Evolutionary conservation across 2,797 vertebrate genomes (phyloP), one percentile per base, ranked within the genome.

Genomic region (Sebastes oblongus): DNA sequence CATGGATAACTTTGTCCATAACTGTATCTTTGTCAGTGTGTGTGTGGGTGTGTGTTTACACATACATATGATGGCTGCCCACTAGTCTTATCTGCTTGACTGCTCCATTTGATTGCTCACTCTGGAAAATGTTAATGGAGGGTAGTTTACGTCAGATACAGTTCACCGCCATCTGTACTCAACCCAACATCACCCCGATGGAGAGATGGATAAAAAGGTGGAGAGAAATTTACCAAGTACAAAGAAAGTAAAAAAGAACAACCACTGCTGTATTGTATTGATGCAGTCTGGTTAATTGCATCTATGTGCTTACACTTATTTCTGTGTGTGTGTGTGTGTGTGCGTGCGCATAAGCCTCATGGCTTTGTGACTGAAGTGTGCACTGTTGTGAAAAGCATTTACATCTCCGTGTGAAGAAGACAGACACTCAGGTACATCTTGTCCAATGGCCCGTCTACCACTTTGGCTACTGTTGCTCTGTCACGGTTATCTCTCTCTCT

Each of bases 121-220:
- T 87, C 60, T 83, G 73, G 80, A 71, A 93, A 93, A 92, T 91
- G 88, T 91, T 92, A 92, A 86, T 91, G 80, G 61, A 66, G 82
- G 85, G 77, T 85, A 87, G 84, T 91, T 91, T 89, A 86, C 39
- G n/a, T 80, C 80, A 80, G 73, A 80, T 77, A 78, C 77, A 86
- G 67, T 85, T 75, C 80, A 75, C 66, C 78, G 58, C 77, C 58
- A 70, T 83, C 39, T 82, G 73, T 72, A 78, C 39, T 77, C 34
- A 8, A 50, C 61, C 84, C 69, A 27, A 27, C 62, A 30, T 46
- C 67, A 60, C 36, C 56, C 61, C 1, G 10, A 13, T 50, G 34
- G 60, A 75, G 54, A 78, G 34, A 73, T 8, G 20, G 66, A 69
- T 20, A 18, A 56, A 64, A 61, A 62, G 10, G 18, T 64, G 27